phyloP scores from a whole-genome alignment of 2,797 vertebrate species.

The Microchirus variegatus region DNA sequence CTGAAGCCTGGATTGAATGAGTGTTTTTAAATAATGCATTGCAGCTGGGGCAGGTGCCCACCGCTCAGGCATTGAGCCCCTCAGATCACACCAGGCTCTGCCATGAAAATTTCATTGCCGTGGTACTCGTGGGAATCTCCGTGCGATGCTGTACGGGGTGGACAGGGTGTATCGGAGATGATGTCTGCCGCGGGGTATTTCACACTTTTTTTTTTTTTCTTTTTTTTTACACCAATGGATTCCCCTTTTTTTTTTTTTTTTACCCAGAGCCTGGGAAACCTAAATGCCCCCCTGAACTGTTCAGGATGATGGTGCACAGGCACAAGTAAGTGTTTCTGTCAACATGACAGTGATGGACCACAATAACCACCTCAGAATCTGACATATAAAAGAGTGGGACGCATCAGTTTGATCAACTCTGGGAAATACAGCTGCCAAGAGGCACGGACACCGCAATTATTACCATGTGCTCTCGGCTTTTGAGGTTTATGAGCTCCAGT shows the following conservation, averaged over 20 bases:
- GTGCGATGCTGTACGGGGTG: slow-evolving; percentile 54
- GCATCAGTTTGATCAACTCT: not conserved
- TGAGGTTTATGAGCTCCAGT: slow-evolving; percentile 10
- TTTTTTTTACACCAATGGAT: slow-evolving; percentile 37
- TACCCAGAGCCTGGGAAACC: slow-evolving; percentile 1
- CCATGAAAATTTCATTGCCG: slow-evolving; percentile 75
- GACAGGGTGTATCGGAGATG: slow-evolving; percentile 45
- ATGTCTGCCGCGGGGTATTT: slow-evolving; percentile 55
- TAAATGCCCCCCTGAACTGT: slow-evolving; percentile 8
- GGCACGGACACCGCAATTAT: not conserved
- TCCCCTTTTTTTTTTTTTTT: slow-evolving; percentile 12
- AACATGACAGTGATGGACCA: not conserved
- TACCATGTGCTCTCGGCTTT: slow-evolving; percentile 6
- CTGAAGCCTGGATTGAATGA: slow-evolving; percentile 76
- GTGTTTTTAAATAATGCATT: slow-evolving; percentile 80
- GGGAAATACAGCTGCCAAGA: not conserved
- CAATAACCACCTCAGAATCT: not conserved
- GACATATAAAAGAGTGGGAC: not conserved
- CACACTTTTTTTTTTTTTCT: slow-evolving; percentile 34
- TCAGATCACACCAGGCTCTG: slow-evolving; percentile 69
- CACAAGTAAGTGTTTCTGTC: not conserved
- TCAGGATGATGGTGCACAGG: slow-evolving; percentile 17
- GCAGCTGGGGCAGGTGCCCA: slow-evolving; percentile 70
- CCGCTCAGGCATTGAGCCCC: slow-evolving; percentile 65
- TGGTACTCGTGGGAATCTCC: slow-evolving; percentile 66